Evolutionary conservation across 2,113 vertebrate genomes (phyloP).

Genomic region (Trematocara variabile): DNA sequence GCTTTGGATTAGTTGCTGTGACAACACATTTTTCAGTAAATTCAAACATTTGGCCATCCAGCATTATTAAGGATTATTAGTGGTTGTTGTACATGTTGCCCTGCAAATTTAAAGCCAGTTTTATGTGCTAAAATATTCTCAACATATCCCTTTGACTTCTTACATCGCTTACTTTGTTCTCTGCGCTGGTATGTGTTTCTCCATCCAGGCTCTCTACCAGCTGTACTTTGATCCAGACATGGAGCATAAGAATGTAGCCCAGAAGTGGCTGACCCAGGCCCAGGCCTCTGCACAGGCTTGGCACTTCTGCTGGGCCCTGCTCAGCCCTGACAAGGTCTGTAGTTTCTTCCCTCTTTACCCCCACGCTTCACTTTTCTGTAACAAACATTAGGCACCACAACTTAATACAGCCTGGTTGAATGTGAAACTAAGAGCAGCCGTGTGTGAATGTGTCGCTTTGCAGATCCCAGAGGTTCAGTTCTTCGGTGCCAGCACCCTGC

Average conservation of each 20-base stretch:
- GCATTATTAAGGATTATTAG: neutral
- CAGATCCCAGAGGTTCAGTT: slow-evolving; percentile 96
- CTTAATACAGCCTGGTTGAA: neutral
- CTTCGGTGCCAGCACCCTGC: slow-evolving; percentile 94
- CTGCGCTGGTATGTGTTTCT: neutral
- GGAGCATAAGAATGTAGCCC: slow-evolving; percentile 90
- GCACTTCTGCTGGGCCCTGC: slow-evolving; percentile 95
- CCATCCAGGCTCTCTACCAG: slow-evolving; percentile 88
- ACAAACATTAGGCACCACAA: neutral
- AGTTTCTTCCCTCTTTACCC: neutral
- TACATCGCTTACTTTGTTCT: neutral
- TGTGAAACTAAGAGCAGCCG: neutral
- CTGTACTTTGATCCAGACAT: slow-evolving; percentile 98
- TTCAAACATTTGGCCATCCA: neutral
- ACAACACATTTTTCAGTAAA: slow-evolving; percentile 33
- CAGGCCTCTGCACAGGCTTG: slow-evolving; percentile 92
- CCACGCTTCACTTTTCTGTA: neutral
- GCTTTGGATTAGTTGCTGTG: slow-evolving; percentile 56
- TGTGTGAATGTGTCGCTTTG: neutral
- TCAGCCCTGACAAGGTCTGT: slow-evolving; percentile 83
- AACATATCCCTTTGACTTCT: neutral
- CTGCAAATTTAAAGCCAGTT: neutral
- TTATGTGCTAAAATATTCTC: neutral
- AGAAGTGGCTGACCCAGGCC: slow-evolving; percentile 96
- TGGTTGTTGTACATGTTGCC: neutral